Base-by-base conservation (phyloP, 2,888 invertebrate genomes). In the Chironomus tentans region DNA sequence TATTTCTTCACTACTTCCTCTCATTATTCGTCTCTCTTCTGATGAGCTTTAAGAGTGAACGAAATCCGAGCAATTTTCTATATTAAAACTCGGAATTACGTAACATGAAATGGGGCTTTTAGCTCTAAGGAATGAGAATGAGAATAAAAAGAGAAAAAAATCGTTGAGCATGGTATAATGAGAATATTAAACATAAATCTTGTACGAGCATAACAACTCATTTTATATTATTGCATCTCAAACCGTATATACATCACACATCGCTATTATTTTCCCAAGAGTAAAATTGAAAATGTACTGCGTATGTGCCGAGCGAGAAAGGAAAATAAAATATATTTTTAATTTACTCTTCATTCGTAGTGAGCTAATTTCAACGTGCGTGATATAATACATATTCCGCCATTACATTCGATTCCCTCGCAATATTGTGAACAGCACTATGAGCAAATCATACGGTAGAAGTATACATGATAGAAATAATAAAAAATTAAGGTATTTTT, bases 181-280 rank as follows among this genome's bases (percentile, higher is more conserved):
- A 72, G 38, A 72, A 46, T 50, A 72, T 72, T 72, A 72, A 61
- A 61, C 62, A 72, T 72, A 71, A 71, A 71, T 46, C 46, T 68
- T 68, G 68, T 38, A 15, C 6, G 38, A 68, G 5, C 3, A 56
- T 2, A 56, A 56, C 56, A 56, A 56, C 18, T 56, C 56, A 56
- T 56, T 38, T 38, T 38, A 38, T 38, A 38, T 38, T 38, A 38
- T 38, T 38, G 38, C 38, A 38, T 38, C 38, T 38, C 38, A 38
- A 38, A 38, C 38, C 38, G 38, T 38, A 56, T 56, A 56, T 56
- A 56, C 18, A 56, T 56, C 15, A 18, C 56, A 15, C 5, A 18
- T 15, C 18, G 15, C 13, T 50, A 15, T 15, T 50, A n/a, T 15
- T 13, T 56, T 18, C 56, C 56, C n/a, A 4, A 56, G 18, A 56